These are phyloP conservation scores for Tromatobia lineatoria DNA, from an alignment of 2,888 invertebrate species.

Conservation along the genomic window DNA sequence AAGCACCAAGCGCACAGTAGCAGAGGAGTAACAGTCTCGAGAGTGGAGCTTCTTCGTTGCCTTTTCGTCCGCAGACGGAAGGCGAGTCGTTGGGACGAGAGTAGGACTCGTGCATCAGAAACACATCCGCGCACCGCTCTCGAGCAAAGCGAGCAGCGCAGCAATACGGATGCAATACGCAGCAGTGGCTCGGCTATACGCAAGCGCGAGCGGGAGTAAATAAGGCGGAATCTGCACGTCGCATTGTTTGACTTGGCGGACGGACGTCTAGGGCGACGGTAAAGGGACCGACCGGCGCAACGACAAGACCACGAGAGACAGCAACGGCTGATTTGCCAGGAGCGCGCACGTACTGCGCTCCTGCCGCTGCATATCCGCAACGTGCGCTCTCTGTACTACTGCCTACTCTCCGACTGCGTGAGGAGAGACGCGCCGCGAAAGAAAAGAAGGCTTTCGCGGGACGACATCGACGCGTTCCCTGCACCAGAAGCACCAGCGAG, in stretches of 20 bases:
- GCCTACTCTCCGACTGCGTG: conserved; percentile 14
- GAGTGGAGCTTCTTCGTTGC: neutral
- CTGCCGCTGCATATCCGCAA: conserved; percentile 50
- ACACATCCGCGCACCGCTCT: conserved; percentile 42
- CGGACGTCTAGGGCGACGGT: conserved; percentile 81
- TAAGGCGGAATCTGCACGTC: conserved; percentile 83
- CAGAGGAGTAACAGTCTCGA: conserved; percentile 44
- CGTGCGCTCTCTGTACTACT: conserved; percentile 45
- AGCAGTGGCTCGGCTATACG: conserved; percentile 43
- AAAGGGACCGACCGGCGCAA: conserved; percentile 81
- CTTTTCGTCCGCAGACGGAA: conserved; percentile 26
- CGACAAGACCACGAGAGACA: conserved; percentile 76
- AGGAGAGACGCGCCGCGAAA: conserved; percentile 19
- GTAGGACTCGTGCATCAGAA: conserved; percentile 40
- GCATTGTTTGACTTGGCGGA: conserved; percentile 83
- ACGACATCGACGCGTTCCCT: conserved; percentile 17
- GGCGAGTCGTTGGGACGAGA: conserved; percentile 38
- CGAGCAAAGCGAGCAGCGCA: conserved; percentile 10
- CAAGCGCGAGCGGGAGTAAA: conserved; percentile 78
- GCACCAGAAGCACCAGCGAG: neutral
- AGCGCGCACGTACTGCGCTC: conserved; percentile 66
- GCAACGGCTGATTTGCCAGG: conserved; percentile 81
- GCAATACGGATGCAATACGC: conserved; percentile 44
- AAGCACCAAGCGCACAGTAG: conserved; percentile 62
- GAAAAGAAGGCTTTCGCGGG: conserved; percentile 23